Evolutionary conservation across 2,888 invertebrate genomes (phyloP).

Genomic region (Melanchra persicariae): DNA sequence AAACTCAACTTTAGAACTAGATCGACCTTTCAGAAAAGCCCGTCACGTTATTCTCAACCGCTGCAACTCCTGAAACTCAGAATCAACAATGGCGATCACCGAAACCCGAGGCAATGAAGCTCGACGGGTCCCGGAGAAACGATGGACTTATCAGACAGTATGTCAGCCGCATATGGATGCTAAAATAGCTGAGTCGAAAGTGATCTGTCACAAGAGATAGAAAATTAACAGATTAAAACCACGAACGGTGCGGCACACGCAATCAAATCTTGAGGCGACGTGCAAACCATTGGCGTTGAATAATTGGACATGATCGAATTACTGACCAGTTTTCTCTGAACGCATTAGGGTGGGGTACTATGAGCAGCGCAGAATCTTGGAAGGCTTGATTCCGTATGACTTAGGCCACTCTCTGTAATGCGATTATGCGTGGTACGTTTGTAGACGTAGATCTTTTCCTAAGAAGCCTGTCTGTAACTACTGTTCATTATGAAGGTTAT

Average conservation of each 20-base stretch:
- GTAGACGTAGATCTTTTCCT: background rate
- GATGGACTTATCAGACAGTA: constrained; percentile 1
- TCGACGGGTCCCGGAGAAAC: background rate
- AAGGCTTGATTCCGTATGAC: background rate
- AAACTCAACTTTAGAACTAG: background rate
- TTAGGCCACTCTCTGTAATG: background rate
- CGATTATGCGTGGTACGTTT: too few relatives aligned
- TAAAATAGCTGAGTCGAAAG: constrained; percentile 60
- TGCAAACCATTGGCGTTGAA: constrained; percentile 50
- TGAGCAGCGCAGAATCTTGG: constrained; percentile 8
- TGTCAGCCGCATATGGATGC: constrained; percentile 37
- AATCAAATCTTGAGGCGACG: constrained; percentile 52
- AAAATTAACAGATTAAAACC: constrained; percentile 70
- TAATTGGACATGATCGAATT: constrained; percentile 62
- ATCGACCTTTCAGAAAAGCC: background rate
- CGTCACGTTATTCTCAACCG: background rate
- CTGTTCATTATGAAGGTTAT: background rate
- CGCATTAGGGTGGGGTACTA: constrained; percentile 26
- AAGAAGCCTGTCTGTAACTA: background rate
- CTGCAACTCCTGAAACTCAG: background rate
- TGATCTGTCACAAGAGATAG: constrained; percentile 58
- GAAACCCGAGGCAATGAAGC: background rate
- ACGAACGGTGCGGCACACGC: constrained; percentile 73
- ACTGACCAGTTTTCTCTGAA: constrained; percentile 56
- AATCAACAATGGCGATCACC: background rate